These are phyloP conservation scores for Epinephelus lanceolatus DNA, from an alignment of 2,113 vertebrate genomes.

Conservation along the genomic window DNA sequence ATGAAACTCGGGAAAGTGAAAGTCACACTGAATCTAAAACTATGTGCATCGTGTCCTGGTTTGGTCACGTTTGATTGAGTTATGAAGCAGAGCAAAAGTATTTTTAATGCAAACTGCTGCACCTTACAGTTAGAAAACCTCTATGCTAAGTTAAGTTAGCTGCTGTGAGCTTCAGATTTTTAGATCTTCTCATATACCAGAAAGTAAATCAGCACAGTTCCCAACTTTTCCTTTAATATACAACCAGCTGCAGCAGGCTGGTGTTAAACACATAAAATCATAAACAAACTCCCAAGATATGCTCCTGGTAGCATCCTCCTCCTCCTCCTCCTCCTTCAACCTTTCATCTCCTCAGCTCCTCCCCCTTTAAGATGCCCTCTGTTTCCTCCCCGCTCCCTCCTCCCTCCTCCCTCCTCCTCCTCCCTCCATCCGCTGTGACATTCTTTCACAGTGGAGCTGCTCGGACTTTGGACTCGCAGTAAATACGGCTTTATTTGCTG, in stretches of 20 bases:
- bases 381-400: not conserved
- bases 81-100: no score
- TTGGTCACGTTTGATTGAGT: no score
- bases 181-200: no score
- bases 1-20: no score
- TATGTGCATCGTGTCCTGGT: no score
- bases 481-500: conserved; percentile 85
- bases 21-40: no score
- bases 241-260: not conserved
- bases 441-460: conserved; percentile 83
- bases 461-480: conserved; percentile 84
- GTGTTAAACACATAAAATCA: conserved; percentile 16
- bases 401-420: not conserved
- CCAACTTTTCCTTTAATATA: not conserved
- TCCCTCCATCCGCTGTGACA: conserved; percentile 68
- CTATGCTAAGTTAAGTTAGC: no score
- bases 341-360: conserved; percentile 31
- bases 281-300: conserved; percentile 12
- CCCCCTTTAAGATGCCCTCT: conserved; percentile 17
- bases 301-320: conserved; percentile 46
- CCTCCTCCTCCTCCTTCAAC: conserved; percentile 13
- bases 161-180: no score
- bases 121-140: no score
- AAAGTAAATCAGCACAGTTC: no score
- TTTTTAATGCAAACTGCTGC: no score